Conservation (phyloP, 2,113 vertebrate species). For the Spilogale gracilis region DNA sequence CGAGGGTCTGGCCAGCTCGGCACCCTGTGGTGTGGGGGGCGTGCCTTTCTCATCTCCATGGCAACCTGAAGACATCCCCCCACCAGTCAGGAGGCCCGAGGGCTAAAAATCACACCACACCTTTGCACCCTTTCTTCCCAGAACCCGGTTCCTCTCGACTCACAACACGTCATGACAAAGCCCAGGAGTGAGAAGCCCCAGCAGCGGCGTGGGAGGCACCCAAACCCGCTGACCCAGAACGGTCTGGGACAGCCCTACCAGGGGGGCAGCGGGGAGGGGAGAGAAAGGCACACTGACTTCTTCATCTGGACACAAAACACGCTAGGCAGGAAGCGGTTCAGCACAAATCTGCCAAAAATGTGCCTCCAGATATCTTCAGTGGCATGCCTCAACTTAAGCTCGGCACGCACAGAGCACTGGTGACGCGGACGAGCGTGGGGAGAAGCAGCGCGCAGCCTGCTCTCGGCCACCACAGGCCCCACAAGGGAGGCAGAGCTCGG, state of each 20-base stretch:
- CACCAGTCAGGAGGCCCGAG: background rate
- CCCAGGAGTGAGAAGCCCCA: background rate
- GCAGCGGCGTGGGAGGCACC: fast-evolving
- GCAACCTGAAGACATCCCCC: background rate
- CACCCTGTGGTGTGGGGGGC: background rate
- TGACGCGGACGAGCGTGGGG: fast-evolving
- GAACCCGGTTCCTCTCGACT: background rate
- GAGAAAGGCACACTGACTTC: fast-evolving
- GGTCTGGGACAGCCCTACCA: fast-evolving
- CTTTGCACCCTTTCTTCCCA: fast-evolving
- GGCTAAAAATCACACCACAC: fast-evolving
- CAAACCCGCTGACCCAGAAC: fast-evolving
- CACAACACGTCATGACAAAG: background rate
- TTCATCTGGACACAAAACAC: background rate
- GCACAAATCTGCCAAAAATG: fast-evolving
- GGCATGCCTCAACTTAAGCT: too few species aligned
- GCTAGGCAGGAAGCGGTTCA: fast-evolving
- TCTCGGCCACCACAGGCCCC: background rate
- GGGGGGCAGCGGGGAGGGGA: fast-evolving
- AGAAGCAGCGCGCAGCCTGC: fast-evolving
- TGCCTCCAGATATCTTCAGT: background rate
- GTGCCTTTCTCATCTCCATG: background rate
- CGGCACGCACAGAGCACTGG: background rate
- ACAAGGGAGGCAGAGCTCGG: background rate
- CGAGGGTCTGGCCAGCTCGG: background rate